Evolutionary conservation across 2,113 vertebrate species (phyloP).

Genomic region (Cryptomyrus ogoouensis): DNA sequence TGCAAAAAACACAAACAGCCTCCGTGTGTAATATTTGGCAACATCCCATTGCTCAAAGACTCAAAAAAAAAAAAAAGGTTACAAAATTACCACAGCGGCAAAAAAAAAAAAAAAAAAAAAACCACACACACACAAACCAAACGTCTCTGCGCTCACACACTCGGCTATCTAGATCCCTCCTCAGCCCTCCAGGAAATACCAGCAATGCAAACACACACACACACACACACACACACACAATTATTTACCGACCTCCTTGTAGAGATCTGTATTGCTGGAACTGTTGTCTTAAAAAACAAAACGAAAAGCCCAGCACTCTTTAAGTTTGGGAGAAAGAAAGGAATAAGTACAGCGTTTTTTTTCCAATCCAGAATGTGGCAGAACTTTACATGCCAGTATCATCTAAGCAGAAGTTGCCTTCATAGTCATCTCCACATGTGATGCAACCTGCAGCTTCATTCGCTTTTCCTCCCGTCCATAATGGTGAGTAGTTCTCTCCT

Average conservation of each 20-base stretch:
- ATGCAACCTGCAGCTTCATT: neutral
- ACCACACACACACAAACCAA: neutral
- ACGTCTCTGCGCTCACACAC: neutral
- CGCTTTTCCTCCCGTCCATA: neutral
- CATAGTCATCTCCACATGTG: neutral
- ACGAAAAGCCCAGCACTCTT: neutral
- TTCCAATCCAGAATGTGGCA: neutral
- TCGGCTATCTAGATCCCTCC: neutral
- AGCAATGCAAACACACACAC: neutral
- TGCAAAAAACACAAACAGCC: neutral
- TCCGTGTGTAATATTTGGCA: neutral
- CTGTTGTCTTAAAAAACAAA: neutral
- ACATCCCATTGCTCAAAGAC: neutral
- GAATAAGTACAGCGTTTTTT: neutral
- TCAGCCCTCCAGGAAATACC: neutral
- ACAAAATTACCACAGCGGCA: neutral
- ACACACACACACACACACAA: neutral
- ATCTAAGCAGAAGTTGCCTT: neutral
- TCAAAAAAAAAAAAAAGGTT: neutral
- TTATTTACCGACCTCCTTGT: slow-evolving; percentile 6
- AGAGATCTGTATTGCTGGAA: neutral
- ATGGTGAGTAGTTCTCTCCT: neutral
- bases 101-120: slow-evolving; percentile 7
- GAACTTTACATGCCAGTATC: neutral
- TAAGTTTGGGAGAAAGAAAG: neutral